These are phyloP conservation scores for Drosophila neocordata DNA, from an alignment of 1,140 invertebrate genomes.

Conservation along the genomic window DNA sequence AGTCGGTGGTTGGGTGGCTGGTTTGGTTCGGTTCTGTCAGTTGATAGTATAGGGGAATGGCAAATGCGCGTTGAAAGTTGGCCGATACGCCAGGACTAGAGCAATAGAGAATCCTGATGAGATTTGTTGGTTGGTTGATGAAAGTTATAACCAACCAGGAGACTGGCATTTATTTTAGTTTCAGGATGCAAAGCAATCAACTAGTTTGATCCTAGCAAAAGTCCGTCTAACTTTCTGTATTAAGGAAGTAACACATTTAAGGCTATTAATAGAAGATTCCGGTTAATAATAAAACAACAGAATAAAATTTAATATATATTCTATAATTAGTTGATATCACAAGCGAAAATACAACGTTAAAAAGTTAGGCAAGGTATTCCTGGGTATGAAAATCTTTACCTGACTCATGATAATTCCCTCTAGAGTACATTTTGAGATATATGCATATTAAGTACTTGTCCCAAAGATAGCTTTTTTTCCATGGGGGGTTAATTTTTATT, in stretches of 20 bases:
- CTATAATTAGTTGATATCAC: too few relatives aligned
- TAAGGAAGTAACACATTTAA: slow-evolving; percentile 4
- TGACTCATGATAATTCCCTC: too few relatives aligned
- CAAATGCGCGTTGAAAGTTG: slow-evolving; percentile 55
- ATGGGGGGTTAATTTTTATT: too few relatives aligned
- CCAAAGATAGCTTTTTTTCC: too few relatives aligned
- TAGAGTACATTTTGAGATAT: too few relatives aligned
- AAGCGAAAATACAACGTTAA: too few relatives aligned
- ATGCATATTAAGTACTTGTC: too few relatives aligned
- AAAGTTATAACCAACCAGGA: slow-evolving; percentile 36
- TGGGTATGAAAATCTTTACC: too few relatives aligned
- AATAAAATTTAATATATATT: background rate
- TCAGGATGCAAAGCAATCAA: slow-evolving; percentile 11
- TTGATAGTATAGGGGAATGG: background rate
- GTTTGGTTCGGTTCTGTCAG: too few relatives aligned
- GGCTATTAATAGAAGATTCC: background rate
- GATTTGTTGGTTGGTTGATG: slow-evolving; percentile 27
- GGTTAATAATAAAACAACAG: background rate
- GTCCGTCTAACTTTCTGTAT: background rate
- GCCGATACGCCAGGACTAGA: slow-evolving; percentile 63
- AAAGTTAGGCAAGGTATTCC: too few relatives aligned
- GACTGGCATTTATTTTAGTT: background rate
- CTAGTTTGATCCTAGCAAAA: background rate
- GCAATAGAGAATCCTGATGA: slow-evolving; percentile 15
- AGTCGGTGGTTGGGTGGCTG: background rate